Evolutionary conservation across 2,113 vertebrate species (phyloP), one percentile per base, ranked within the genome.

Genomic region (Uria aalge): DNA sequence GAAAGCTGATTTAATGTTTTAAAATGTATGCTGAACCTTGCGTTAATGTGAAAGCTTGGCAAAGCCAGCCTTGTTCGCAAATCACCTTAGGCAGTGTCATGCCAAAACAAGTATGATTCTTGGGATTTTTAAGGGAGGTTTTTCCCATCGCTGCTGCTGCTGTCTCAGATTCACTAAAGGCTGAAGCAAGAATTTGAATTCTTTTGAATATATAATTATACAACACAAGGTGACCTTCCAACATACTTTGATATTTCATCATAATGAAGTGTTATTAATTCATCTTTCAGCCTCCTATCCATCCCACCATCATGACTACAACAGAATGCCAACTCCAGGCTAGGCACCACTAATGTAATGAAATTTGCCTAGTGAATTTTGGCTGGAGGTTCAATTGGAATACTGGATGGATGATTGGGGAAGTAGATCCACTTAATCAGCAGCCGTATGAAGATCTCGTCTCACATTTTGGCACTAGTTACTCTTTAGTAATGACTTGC

Each of bases 71-170:
- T 62, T 92, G 83, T 98, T 98, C 9, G 74, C 85, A 92, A 96
- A 92, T 95, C 95, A 98, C 98, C 96, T 97, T 94, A 97, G 98
- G 98, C 96, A 94, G 92, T 93, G 84, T 96, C 97, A 92, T 98
- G 98, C 97, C 97, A 98, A 98, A 99, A 99, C 98, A 99, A 98
- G 97, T 97, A 98, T n/a, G 69, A 89, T 96, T 96, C 92, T 94
- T 98, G 97, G 97, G 98, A 97, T 98, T 98, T 98, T 97, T 96
- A 94, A 96, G 96, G 96, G 98, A 98, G 97, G 97, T 97, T 98
- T 98, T 98, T 98, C 96, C 91, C 97, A 98, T 96, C 95, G 23
- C 92, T 98, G 97, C 34, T 98, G 97, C 34, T 89, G 79, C 96
- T 97, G 95, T 97, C 95, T 98, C 97, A 95, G 96, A 94, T 89